Base-by-base conservation (phyloP, 2,113 vertebrate species). In the Leiothrix lutea region DNA sequence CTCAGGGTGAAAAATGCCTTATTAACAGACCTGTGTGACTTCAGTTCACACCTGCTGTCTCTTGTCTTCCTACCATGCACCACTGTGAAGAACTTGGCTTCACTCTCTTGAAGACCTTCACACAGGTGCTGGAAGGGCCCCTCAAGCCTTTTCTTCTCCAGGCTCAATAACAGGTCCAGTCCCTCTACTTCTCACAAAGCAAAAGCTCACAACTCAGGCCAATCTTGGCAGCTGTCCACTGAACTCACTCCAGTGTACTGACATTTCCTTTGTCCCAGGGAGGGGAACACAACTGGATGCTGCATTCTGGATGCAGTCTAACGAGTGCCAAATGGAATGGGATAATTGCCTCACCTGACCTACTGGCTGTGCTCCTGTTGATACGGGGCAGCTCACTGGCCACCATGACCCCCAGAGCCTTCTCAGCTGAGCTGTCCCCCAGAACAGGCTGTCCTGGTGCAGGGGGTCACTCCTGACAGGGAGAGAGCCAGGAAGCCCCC, bases 231-330 rank as follows among this genome's bases (percentile, higher is more conserved):
- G 60, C 50, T 58, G 56, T 6, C 47, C 60, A 65, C 40, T 7
- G 14, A 65, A 45, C 47, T 31, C 83, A 38, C 18, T 33, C 40
- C n/a, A 42, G 42, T 73, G 33, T 42, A 64, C 18, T 8, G 9
- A 14, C 48, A 48, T 2, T 33, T 47, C 51, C 51, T 40, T 31
- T 11, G 18, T 15, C 33, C 83, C 4, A 40, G 48, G 22, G 23
- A 29, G 7, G 48, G 18, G 3, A 83, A 36, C 26, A 72, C 45
- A 50, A 23, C 31, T 31, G 40, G 74, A 71, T 38, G 42, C 36
- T 2, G 4, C 19, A 7, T 7, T 45, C 42, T 70, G 38, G 23
- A 50, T 1, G 1, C 0, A 2, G 40, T 11, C 54, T 82, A 77
- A 67, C 0, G 0, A 77, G 64, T 4, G 16, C 44, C 3, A 11